These are phyloP conservation scores for Vulpes lagopus DNA, from an alignment of 2,113 vertebrate genomes.

Conservation along the genomic window DNA sequence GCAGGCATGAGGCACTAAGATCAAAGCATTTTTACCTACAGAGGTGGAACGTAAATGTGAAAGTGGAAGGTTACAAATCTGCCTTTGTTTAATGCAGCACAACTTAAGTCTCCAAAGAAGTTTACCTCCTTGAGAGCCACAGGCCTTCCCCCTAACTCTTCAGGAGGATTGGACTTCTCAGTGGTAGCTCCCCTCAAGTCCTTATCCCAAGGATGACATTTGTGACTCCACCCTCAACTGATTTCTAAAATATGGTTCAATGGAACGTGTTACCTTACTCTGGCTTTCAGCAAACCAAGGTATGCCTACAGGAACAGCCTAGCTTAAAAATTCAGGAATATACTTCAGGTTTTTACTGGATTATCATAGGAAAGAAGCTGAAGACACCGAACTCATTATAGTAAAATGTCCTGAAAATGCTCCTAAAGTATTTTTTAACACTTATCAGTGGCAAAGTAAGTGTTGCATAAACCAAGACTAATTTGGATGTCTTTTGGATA, in stretches of 20 bases:
- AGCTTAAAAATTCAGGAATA: conserved; percentile 41
- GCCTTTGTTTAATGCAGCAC: conserved; percentile 49
- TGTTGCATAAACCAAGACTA: conserved; percentile 33
- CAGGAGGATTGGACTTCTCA: not conserved
- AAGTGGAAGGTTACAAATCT: not conserved
- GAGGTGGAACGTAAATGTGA: conserved; percentile 58
- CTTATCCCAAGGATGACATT: conserved; percentile 29
- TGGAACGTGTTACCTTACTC: not conserved
- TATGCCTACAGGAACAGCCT: not conserved
- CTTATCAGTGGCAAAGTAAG: conserved; percentile 54
- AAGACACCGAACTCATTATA: conserved; percentile 36
- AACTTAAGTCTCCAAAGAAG: conserved; percentile 7
- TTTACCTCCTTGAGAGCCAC: not conserved
- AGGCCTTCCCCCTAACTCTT: not conserved
- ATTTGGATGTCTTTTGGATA: conserved; percentile 29
- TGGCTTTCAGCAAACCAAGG: conserved; percentile 52
- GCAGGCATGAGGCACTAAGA: conserved; percentile 52
- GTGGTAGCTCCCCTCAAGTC: not conserved
- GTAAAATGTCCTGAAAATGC: conserved; percentile 64
- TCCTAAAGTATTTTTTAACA: conserved; percentile 71
- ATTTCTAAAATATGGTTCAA: conserved; percentile 66
- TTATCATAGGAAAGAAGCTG: conserved; percentile 15
- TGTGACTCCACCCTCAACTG: conserved; percentile 38
- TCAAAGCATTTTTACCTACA: conserved; percentile 55
- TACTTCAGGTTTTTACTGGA: not conserved